Conservation (phyloP, 2,888 invertebrate species). For the Temnothorax rugatulus region DNA sequence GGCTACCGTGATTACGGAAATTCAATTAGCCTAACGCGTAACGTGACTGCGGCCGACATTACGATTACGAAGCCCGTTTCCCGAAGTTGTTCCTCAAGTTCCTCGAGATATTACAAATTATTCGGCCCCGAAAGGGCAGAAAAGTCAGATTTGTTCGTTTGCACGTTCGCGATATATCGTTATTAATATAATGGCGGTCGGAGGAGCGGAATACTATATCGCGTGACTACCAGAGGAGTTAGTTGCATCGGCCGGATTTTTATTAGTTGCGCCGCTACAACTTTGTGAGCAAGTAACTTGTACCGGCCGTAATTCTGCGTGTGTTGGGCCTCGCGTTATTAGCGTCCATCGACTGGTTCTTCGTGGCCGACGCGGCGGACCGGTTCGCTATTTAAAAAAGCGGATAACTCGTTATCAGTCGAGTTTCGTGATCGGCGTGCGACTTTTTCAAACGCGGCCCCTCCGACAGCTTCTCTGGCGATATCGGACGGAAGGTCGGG, state of each 20-base stretch:
- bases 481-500: conserved; percentile 38
- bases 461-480: conserved; percentile 34
- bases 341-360: conserved; percentile 56
- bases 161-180: conserved; percentile 43
- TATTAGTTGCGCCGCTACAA: conserved; percentile 39
- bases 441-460: conserved; percentile 37
- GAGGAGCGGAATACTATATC: conserved; percentile 45
- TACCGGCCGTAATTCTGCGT: conserved; percentile 53
- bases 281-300: conserved; percentile 51
- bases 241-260: conserved; percentile 46
- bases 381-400: conserved; percentile 57
- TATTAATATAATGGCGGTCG: conserved; percentile 44
- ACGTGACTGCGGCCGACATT: no score
- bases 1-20: not conserved
- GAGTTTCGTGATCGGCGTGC: conserved; percentile 57
- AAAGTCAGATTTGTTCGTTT: conserved; percentile 21
- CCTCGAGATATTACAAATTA: not conserved
- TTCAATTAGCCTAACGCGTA: not conserved
- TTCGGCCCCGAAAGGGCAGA: conserved; percentile 8
- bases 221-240: conserved; percentile 44
- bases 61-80: not conserved
- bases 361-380: conserved; percentile 42
- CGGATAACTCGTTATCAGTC: conserved; percentile 56
- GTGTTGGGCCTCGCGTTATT: conserved; percentile 40
- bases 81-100: not conserved